Percentiles rank a stretch among this genome's conserved stretches.
These are phyloP conservation scores for Cryptomyrus ogoouensis DNA, from an alignment of 2,113 vertebrate species.

Conservation along the genomic window DNA sequence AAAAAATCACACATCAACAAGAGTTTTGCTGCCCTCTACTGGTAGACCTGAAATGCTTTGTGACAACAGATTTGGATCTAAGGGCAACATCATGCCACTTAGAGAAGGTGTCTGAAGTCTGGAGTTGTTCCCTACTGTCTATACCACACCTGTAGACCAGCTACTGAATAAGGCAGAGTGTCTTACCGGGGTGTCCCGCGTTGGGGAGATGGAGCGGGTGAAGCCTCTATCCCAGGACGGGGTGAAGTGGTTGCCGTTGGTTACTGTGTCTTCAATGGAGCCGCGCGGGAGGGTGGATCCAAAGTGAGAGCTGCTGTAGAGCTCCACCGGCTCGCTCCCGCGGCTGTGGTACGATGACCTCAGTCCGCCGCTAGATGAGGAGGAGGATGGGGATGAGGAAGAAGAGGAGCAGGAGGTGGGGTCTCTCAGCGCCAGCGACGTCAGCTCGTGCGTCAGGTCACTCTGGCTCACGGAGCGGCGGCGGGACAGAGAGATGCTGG, in stretches of 20 bases:
- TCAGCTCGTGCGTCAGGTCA: conserved; percentile 78
- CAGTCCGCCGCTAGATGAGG: conserved; percentile 45
- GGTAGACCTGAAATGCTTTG: neutral
- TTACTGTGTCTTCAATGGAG: conserved; percentile 56
- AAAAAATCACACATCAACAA: neutral
- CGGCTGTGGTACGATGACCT: conserved; percentile 51
- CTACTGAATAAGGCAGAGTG: neutral
- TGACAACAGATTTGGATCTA: neutral
- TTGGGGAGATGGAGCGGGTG: conserved; percentile 45
- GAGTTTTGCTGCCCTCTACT: neutral
- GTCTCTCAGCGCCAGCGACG: conserved; percentile 65
- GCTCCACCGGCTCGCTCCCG: conserved; percentile 45
- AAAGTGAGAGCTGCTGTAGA: conserved; percentile 42
- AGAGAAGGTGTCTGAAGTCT: neutral
- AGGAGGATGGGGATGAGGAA: conserved; percentile 43
- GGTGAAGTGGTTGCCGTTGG: conserved; percentile 50
- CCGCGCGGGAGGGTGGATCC: conserved; percentile 49
- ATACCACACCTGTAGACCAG: neutral
- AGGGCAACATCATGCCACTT: neutral
- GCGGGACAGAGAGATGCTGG: conserved; percentile 60
- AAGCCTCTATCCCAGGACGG: conserved; percentile 60
- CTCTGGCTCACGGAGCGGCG: conserved; percentile 83
- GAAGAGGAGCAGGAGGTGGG: conserved; percentile 52
- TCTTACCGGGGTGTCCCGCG: conserved; percentile 56
- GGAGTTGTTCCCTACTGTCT: neutral